Evolutionary conservation across 2,888 invertebrate species (phyloP), one percentile per base, ranked within the genome.

Genomic region (Polylopha cassiicola): DNA sequence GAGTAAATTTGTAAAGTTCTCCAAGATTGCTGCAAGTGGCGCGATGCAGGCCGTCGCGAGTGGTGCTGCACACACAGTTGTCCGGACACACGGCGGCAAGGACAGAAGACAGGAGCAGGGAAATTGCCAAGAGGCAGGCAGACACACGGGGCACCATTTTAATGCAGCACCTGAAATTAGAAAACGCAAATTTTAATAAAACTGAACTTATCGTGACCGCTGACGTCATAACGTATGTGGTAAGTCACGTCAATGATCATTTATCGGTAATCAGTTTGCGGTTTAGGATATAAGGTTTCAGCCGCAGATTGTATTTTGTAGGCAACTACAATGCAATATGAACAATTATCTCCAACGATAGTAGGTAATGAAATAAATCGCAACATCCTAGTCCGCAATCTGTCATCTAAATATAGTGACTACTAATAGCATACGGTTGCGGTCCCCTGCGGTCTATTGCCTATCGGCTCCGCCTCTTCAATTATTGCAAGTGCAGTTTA

Each of bases 11-110:
- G 74, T 94, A 91, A 5, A 94, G 89, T 27, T 94, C 93, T 48
- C 91, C 90, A 58, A 95, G 92, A 36, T 89, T 81, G 39, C 89
- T 87, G 64, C 89, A 90, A 45, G 88, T 87, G 16, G 88, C 86
- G 44, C 92, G 86, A 18, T 92, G 89, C 49, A 91, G 89, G 30
- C 89, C 84, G 64, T 92, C 91, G n/a, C 90, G 89, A 10, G 89
- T 88, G 18, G 87, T 85, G 46, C 87, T 87, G 59, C 90, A 89
- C 30, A 77, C 70, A 57, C 89, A 88, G 50, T 76, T 65, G 34
- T 84, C 76, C 8, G 89, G 89, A 51, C 89, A 89, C 37, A 78
- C 61, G 21, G 76, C 60, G 16, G 80, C 72, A 21, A 72, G 48
- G 24, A 61, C 55, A 11, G 75, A 72, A 17, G 69, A 63, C 39